Evolutionary conservation across 2,888 invertebrate genomes (phyloP), one percentile per base, ranked within the genome.

Genomic region (Lottia gigantea): DNA sequence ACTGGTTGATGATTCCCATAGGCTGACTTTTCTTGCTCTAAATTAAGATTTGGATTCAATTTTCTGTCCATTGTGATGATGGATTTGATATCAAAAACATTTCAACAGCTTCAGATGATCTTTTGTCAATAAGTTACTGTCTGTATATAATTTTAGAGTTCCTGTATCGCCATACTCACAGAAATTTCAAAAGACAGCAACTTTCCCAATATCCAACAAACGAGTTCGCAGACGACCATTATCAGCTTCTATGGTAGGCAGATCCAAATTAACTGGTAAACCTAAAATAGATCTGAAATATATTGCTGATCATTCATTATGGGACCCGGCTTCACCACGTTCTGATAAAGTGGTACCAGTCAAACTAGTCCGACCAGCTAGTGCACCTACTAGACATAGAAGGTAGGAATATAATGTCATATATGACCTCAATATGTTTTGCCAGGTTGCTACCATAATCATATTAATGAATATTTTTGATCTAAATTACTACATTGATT

Each of bases 281-380:
- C 86, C 86, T 2, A 86, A 83, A 75, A 86, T 87, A 72, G 86
- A 87, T 78, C 80, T 86, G 61, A 86, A 84, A 71, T 87, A 86
- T 74, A 87, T 87, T 46, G 87, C 85, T 40, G 85, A 87, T 72
- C 81, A 81, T 0, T 80, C 68, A 67, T 55, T 84, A 61, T 87
- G 86, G 85, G 87, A 87, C 62, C 84, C 86, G 8, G 82, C 83
- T 0, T 85, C 86, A n/a, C 87, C 86, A 11, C 72, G 86, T 11
- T 75, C 76, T 25, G 75, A 76, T 47, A 70, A 45, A 15, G 55
- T 23, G 2, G 16, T 14, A 23, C 15, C n/a, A 3, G 15, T 65
- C 25, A 31, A 66, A 47, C 14, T 55, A 31, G 16, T 40, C 15
- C 74, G 86, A 55, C 87, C 87, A 19, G 76, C 80, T 23, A 87